phyloP scores from a whole-genome alignment of 2,888 invertebrate species.

The Teleogryllus oceanicus region DNA sequence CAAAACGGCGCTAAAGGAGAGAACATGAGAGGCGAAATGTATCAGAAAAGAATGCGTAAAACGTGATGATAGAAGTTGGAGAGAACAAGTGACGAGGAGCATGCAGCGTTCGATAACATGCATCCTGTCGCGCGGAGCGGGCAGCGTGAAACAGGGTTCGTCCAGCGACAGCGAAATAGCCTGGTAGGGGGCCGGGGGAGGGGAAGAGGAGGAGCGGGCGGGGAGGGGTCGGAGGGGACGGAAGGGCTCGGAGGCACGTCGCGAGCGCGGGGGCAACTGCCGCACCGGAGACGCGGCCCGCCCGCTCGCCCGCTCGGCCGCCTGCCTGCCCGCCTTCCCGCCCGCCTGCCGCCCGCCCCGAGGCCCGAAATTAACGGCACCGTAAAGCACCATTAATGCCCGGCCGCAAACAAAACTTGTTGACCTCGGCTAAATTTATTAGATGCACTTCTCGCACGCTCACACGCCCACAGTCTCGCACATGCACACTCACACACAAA shows the following conservation, averaged over 20 bases:
- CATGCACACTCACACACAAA: neutral
- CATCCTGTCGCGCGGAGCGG: too few species aligned
- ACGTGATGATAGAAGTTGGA: too few species aligned
- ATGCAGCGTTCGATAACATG: too few species aligned
- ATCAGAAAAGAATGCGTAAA: too few species aligned
- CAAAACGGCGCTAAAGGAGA: too few species aligned
- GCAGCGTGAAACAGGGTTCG: too few species aligned
- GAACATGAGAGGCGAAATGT: too few species aligned
- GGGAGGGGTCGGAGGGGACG: neutral
- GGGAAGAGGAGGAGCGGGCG: neutral
- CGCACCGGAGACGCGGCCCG: neutral
- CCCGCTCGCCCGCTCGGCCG: neutral
- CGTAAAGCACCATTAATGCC: constrained; percentile 18
- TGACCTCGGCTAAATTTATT: constrained; percentile 18
- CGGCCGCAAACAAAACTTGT: constrained; percentile 18
- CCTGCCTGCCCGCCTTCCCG: neutral
- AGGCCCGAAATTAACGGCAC: constrained; percentile 18
- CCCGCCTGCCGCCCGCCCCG: neutral
- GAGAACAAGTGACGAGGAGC: too few species aligned
- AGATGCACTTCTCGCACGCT: constrained; percentile 18
- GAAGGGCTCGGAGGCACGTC: neutral
- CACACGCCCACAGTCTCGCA: neutral
- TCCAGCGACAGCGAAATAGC: too few species aligned
- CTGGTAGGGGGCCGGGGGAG: neutral
- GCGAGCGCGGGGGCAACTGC: neutral